These are phyloP conservation scores for Xestia c-nigrum DNA, from an alignment of 2,888 invertebrate genomes.

Conservation along the genomic window DNA sequence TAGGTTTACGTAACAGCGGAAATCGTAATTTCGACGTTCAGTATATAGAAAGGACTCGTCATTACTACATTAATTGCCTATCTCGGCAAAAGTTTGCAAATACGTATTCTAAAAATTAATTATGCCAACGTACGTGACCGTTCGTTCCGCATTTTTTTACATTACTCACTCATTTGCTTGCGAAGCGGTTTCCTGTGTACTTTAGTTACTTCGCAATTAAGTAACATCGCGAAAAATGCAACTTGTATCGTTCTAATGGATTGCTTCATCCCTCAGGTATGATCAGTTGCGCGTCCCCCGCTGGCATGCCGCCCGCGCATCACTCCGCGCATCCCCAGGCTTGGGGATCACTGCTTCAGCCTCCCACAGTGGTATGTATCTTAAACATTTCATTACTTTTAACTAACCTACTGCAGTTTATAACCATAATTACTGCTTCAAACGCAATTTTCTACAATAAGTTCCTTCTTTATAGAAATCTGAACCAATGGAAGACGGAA, in stretches of 20 bases:
- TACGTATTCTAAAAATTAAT: slow-evolving; percentile 43
- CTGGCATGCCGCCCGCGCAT: slow-evolving; percentile 86
- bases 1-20: not conserved
- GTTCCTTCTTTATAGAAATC: slow-evolving; percentile 88
- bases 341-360: slow-evolving; percentile 82
- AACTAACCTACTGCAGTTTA: not conserved
- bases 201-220: slow-evolving; percentile 41
- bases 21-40: slow-evolving; percentile 6
- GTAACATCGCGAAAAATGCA: slow-evolving; percentile 54
- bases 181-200: slow-evolving; percentile 63
- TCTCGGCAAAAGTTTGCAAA: slow-evolving; percentile 45
- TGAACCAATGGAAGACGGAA: slow-evolving; percentile 87
- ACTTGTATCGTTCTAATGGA: slow-evolving; percentile 20
- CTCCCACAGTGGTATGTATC: slow-evolving; percentile 82
- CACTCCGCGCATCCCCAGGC: slow-evolving; percentile 79
- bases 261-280: slow-evolving; percentile 76
- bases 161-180: slow-evolving; percentile 53
- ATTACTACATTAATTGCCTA: slow-evolving; percentile 20
- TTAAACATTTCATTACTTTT: not conserved
- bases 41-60: not conserved
- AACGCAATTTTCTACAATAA: slow-evolving; percentile 48
- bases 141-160: slow-evolving; percentile 71
- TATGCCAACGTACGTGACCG: slow-evolving; percentile 58
- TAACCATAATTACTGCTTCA: not conserved
- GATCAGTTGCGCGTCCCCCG: slow-evolving; percentile 87